Conservation (phyloP, 1,140 invertebrate genomes). For the Ptiloglossa arizonensis region DNA sequence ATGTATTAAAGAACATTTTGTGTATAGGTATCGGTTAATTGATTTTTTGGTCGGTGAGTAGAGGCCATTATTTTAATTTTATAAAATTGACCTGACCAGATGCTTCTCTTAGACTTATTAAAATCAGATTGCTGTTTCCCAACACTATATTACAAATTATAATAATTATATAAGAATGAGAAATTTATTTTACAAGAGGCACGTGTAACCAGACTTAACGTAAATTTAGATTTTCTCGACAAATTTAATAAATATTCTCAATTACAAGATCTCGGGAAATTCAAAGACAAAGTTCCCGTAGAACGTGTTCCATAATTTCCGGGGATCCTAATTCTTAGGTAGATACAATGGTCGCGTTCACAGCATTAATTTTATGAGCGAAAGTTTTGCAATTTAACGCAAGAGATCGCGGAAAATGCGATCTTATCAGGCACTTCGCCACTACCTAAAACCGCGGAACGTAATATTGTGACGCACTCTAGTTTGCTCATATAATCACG, state of each 20-base stretch:
- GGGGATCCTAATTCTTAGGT: constrained; percentile 30
- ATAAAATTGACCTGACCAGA: too few species aligned
- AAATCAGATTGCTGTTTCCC: too few species aligned
- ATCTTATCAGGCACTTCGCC: constrained; percentile 3
- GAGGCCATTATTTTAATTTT: too few species aligned
- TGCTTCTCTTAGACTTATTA: too few species aligned
- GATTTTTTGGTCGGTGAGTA: too few species aligned
- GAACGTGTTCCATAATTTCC: not conserved
- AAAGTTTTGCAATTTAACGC: constrained; percentile 46
- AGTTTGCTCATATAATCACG: not conserved
- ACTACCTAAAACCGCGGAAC: not conserved
- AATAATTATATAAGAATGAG: too few species aligned
- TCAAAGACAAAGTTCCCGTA: not conserved
- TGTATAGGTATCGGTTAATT: too few species aligned
- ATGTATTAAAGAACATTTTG: too few species aligned
- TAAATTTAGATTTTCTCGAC: not conserved
- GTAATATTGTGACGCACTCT: not conserved
- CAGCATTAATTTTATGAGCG: constrained; percentile 39
- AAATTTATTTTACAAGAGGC: too few species aligned
- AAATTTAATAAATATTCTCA: constrained; percentile 13
- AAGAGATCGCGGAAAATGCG: constrained; percentile 4
- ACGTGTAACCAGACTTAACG: too few species aligned
- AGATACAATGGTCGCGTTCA: constrained; percentile 26
- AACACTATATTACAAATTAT: too few species aligned
- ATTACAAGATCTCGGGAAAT: constrained; percentile 4